These are phyloP conservation scores for Enteromius anoplus DNA, from an alignment of 2,797 vertebrate species.

Conservation along the genomic window DNA sequence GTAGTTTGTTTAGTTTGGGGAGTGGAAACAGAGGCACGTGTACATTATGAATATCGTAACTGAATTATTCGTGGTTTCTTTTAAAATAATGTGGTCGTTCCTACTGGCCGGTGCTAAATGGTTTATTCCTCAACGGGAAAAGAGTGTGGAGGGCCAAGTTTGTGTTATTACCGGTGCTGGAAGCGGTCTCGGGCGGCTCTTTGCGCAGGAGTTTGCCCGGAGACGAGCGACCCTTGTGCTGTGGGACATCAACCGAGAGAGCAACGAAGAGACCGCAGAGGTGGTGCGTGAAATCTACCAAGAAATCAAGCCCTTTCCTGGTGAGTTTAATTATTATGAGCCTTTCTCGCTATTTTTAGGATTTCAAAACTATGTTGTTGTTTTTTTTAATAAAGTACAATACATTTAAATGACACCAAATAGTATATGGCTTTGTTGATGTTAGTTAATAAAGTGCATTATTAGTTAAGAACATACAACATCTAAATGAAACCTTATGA, in stretches of 20 bases:
- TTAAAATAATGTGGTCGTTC: conserved; percentile 86
- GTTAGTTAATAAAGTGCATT: neutral
- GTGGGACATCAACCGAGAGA: conserved; percentile 86
- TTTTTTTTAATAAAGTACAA: neutral
- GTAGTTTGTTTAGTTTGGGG: neutral
- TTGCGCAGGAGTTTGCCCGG: conserved; percentile 86
- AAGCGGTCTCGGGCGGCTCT: conserved; percentile 84
- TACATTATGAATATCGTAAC: conserved; percentile 79
- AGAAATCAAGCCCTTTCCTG: conserved; percentile 61
- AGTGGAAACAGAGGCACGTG: neutral
- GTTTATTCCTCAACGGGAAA: conserved; percentile 85
- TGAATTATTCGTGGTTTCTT: conserved; percentile 84
- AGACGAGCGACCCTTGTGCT: conserved; percentile 84
- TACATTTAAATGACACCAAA: too few species aligned
- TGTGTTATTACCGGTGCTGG: conserved; percentile 87
- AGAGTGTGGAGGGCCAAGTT: conserved; percentile 86
- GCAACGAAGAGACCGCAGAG: conserved; percentile 86
- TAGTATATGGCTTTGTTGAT: neutral
- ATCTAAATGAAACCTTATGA: too few species aligned
- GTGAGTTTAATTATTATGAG: neutral
- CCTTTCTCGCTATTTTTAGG: neutral
- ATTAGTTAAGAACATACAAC: too few species aligned
- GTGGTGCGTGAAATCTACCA: conserved; percentile 84
- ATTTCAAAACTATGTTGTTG: neutral
- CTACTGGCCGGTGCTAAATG: conserved; percentile 82